phyloP scores from a whole-genome alignment of 2,113 vertebrate species.

The Pelusios castaneus region DNA sequence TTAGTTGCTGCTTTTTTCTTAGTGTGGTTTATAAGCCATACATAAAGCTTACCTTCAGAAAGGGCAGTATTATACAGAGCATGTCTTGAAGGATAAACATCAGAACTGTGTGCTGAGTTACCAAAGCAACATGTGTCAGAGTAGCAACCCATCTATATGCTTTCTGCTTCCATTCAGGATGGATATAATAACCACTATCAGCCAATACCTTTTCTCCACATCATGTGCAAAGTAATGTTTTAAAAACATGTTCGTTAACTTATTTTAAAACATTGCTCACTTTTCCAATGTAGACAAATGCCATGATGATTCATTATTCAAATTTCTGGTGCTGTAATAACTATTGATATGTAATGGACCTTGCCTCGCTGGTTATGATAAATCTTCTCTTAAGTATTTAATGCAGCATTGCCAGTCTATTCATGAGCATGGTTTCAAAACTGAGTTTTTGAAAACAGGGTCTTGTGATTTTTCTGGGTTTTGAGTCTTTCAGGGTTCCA shows the following conservation, averaged over 20 bases:
- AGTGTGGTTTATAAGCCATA: rapidly evolving
- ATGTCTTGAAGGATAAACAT: neutral
- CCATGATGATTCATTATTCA: neutral
- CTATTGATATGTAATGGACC: neutral
- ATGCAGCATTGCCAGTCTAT: neutral
- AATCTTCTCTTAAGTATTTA: neutral
- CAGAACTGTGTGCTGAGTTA: neutral
- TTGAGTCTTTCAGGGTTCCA: neutral
- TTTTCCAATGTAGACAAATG: neutral
- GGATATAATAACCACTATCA: neutral
- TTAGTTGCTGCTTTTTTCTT: neutral
- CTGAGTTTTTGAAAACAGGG: neutral
- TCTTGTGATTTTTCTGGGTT: neutral
- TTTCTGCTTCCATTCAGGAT: neutral
- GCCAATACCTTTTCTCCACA: neutral
- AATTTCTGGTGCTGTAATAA: neutral
- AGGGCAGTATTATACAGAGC: neutral
- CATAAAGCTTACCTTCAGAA: neutral
- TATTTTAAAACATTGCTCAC: neutral
- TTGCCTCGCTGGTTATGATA: neutral
- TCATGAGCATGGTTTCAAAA: neutral
- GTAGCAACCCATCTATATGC: neutral
- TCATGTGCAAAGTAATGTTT: neutral
- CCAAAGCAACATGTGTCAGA: neutral
- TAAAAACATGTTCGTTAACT: neutral